A percentile compares a stretch with the other conserved stretches of the same genome.
phyloP scores from a whole-genome alignment of 2,888 invertebrate species.

The Nemotelus pantherinus region DNA sequence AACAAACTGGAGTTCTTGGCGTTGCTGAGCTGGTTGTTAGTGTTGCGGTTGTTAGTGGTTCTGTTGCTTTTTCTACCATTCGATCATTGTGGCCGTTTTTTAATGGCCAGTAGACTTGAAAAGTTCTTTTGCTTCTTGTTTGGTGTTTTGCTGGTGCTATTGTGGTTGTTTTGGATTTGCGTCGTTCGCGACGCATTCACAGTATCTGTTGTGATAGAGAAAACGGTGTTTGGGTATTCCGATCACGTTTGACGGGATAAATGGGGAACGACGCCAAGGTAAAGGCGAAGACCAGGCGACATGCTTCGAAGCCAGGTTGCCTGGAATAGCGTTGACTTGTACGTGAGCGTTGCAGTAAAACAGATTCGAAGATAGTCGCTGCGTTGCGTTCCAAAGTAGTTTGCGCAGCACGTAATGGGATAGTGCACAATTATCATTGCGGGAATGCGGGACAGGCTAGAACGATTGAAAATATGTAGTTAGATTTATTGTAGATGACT shows the following conservation, averaged over 20 bases:
- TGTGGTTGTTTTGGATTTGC: not conserved
- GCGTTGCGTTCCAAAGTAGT: slow-evolving; percentile 11
- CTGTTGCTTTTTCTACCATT: not conserved
- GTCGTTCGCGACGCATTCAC: no score
- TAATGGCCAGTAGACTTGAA: slow-evolving; percentile 29
- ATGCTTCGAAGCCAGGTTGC: no score
- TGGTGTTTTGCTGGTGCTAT: not conserved
- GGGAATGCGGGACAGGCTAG: slow-evolving; percentile 31
- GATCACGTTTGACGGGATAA: slow-evolving; percentile 16
- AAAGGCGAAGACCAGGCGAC: not conserved
- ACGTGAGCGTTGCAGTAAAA: no score
- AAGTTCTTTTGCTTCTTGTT: not conserved
- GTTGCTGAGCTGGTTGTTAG: slow-evolving; percentile 27
- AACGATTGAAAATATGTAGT: slow-evolving; percentile 2
- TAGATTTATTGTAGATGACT: slow-evolving; percentile 8
- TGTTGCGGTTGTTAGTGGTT: not conserved
- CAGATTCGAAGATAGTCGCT: not conserved
- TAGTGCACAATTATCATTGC: slow-evolving; percentile 15
- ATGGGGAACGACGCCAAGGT: not conserved
- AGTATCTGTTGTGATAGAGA: not conserved
- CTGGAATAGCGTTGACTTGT: no score
- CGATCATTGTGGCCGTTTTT: not conserved
- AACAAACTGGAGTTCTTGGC: slow-evolving; percentile 22
- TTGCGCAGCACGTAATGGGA: slow-evolving; percentile 26
- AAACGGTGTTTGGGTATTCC: slow-evolving; percentile 9